Base-by-base conservation (phyloP, 2,797 vertebrate species). In the Hapalemur alaotrensis region DNA sequence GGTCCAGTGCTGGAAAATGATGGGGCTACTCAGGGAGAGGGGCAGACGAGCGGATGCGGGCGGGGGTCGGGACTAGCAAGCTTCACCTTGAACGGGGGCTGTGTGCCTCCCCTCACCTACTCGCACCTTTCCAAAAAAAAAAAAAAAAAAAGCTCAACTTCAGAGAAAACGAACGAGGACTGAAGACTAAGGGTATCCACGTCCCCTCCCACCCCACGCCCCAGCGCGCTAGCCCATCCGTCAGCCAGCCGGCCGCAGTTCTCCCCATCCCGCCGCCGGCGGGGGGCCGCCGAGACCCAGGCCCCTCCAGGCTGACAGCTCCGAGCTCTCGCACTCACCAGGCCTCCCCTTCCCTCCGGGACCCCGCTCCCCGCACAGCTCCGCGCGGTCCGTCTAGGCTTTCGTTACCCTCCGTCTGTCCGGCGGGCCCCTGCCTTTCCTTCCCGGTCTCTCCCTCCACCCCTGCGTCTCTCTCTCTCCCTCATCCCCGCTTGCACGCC, bases 91-190 rank as follows among this genome's bases (percentile, higher is more conserved):
- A 93, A 69, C 48, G 80, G 89, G 52, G 52, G 82, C 38, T 69
- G 79, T 84, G 61, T 84, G 61, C 83, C 90, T 95, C 86, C 94
- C 93, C 81, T 96, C 90, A 69, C 84, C 95, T 95, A 92, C 88
- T 95, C 35, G 10, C 46, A 93, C 63, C 73, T 88, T 84, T 72
- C 52, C 46, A n/a, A 38, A 38, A 30, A 84, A 86, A 69, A 61
- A n/a, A 52, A 22, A 93, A 52, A 84, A 73, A 69, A 72, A 83
- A 89, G 43, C 94, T 75, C 93, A 97, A 97, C 94, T 97, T 97
- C 50, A 84, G 80, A 89, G 78, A 91, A 95, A 95, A 73, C 50
- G n/a, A 61, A 81, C 54, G 80, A 79, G 82, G 85, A 87, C 28
- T 28, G 46, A 84, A 90, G 85, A 95, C 72, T 65, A 79, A 95